A percentile compares a stretch with the other conserved stretches of the same genome.
Evolutionary conservation across 2,888 invertebrate species (phyloP).

Genomic region (Drosophila gaucha): DNA sequence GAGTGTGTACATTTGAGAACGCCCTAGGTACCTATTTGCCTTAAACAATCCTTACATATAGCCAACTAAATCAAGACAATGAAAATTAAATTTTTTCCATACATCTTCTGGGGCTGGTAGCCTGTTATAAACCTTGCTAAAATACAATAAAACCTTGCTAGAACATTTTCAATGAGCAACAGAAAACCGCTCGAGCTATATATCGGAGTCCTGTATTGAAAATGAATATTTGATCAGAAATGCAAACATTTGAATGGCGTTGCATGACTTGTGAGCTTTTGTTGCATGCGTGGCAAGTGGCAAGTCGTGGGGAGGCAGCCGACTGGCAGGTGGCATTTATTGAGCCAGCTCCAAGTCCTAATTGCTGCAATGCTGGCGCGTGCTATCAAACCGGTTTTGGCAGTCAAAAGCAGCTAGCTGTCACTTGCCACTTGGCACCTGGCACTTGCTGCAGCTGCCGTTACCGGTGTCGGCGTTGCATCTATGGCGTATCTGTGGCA

Average conservation of each 20-base stretch:
- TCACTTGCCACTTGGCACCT: neutral
- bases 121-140: neutral
- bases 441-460: slow-evolving; percentile 30
- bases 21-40: too few relatives aligned
- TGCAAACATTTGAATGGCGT: slow-evolving; percentile 31
- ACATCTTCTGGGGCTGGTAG: neutral
- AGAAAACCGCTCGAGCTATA: neutral
- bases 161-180: neutral
- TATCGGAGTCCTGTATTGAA: slow-evolving; percentile 51
- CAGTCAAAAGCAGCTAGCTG: slow-evolving; percentile 14
- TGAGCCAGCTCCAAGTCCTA: slow-evolving; percentile 27
- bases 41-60: neutral
- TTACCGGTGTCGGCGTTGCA: slow-evolving; percentile 14
- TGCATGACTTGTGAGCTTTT: slow-evolving; percentile 33
- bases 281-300: slow-evolving; percentile 15
- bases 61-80: neutral
- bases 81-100: neutral
- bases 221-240: slow-evolving; percentile 69
- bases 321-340: slow-evolving; percentile 33
- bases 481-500: slow-evolving; percentile 14
- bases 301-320: neutral
- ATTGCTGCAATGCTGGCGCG: slow-evolving; percentile 44
- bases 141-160: neutral
- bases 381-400: slow-evolving; percentile 51
- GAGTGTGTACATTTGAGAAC: too few relatives aligned